phyloP scores from a whole-genome alignment of 2,888 invertebrate genomes.

The Thelaira solivaga region DNA sequence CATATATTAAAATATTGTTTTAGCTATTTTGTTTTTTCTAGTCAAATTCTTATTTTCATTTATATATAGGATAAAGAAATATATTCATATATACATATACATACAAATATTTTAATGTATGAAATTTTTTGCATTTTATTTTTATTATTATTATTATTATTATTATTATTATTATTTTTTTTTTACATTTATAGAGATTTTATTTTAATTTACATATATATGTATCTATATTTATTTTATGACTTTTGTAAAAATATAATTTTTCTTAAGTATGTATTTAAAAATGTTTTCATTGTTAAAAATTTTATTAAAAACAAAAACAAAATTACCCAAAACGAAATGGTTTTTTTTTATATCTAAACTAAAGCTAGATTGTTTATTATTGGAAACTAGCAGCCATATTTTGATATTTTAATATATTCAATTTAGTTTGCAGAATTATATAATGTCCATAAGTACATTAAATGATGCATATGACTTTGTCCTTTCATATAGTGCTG shows the following conservation, averaged over 20 bases:
- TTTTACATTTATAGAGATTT: constrained; percentile 31
- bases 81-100: neutral
- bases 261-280: constrained; percentile 26
- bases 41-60: constrained; percentile 58
- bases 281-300: constrained; percentile 51
- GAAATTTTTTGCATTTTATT: constrained; percentile 44
- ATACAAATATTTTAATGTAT: constrained; percentile 38
- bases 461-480: too few species aligned
- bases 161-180: constrained; percentile 33
- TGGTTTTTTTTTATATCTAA: too few species aligned
- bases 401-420: too few species aligned
- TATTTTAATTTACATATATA: too few species aligned
- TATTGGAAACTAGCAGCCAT: too few species aligned
- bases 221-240: neutral
- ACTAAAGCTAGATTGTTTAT: too few species aligned
- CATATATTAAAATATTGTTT: constrained; percentile 9
- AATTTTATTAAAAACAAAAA: constrained; percentile 28
- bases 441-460: too few species aligned
- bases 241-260: constrained; percentile 36
- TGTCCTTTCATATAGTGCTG: too few species aligned
- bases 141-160: too few species aligned
- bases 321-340: neutral
- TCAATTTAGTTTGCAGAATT: too few species aligned
- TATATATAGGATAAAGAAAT: constrained; percentile 3
- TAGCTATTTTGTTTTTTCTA: constrained; percentile 49